Evolutionary conservation across 1,140 invertebrate species (phyloP), one percentile per base, ranked within the genome.

Genomic region (Drosophila pseudoananassae): DNA sequence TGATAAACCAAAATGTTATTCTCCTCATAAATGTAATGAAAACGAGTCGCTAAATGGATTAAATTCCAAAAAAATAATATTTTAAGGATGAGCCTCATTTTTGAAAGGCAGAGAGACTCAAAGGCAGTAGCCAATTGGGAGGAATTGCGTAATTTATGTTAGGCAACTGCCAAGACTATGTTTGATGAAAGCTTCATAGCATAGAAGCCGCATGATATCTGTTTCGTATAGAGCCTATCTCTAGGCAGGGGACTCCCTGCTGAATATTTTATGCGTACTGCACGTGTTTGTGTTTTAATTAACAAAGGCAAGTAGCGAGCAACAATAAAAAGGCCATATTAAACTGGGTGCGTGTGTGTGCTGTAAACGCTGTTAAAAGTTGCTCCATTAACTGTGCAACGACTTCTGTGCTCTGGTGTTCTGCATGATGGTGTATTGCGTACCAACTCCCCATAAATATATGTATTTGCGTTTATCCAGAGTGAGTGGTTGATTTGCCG

Each of bases 251-350:
- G 73, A 36, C 59, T 61, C 63, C 74, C 74, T 64, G 82, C 76
- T 83, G 66, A 69, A 83, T 79, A 79, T 88, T 88, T 88, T 79
- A 88, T 88, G 59, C 63, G 76, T 50, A 66, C 59, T 73, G 83
- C 83, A 89, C 84, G 83, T 88, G 83, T 89, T 88, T 83, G 83
- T 88, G 84, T 89, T 88, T 88, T 88, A 88, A 88, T 88, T 88
- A 88, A 89, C 78, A 87, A 87, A 75, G 46, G 55, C 55, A 61
- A 78, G 76, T 76, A 59, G 76, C 61, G 72, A 49, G 58, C 58
- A 85, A 78, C 82, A 85, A 81, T 85, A 87, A 87, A 87, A 87
- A 59, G 60, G 83, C 68, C 61, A 81, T 81, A 87, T 81, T 81
- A 81, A 87, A 85, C 78, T 70, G 59, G 40, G 40, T 66, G 69